Evolutionary conservation across 2,113 vertebrate genomes (phyloP), one percentile per base, ranked within the genome.

Genomic region (Eolophus roseicapilla): DNA sequence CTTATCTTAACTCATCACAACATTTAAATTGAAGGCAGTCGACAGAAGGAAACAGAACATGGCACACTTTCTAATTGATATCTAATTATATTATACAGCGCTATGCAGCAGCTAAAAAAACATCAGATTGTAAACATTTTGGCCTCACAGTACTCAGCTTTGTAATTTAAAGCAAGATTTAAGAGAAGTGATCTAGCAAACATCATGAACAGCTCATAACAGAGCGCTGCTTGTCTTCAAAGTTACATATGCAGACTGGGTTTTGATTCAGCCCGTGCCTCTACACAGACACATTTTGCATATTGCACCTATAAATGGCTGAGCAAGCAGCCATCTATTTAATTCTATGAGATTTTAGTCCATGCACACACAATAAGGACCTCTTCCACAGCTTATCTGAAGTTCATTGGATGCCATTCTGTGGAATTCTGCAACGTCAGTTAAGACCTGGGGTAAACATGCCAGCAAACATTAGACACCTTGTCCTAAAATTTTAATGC

Each of bases 111-210:
- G 92, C 91, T 95, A 94, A 96, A 96, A 94, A 95, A 93, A 27
- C 83, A 94, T 92, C 92, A 85, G 74, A 96, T 70, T 96, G 92
- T 96, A 96, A 97, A 95, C 96, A 97, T 89, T 95, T 96, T 94
- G 88, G 92, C 86, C 92, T 96, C 77, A 92, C 59, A 95, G 65
- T 92, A 96, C 86, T 94, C 92, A 96, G 92, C 94, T 95, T 94
- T 95, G 95, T 94, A 94, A 93, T 92, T 92, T 73, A 93, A 90
- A 93, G 77, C 46, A 81, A 71, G 90, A 95, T 92, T 94, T 88
- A 75, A 92, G 76, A 88, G 92, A 93, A 95, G 86, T 15, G 5
- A 93, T 88, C 75, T 90, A 92, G 90, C 92, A 96, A 97, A 95
- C 93, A 97, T 94, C 88, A 87, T 2, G 55, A 96, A 94, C 93